Percentiles rank a stretch among this genome's conserved stretches.
Conservation (phyloP, 2,888 invertebrate genomes). For the Itoplectis maculator region DNA sequence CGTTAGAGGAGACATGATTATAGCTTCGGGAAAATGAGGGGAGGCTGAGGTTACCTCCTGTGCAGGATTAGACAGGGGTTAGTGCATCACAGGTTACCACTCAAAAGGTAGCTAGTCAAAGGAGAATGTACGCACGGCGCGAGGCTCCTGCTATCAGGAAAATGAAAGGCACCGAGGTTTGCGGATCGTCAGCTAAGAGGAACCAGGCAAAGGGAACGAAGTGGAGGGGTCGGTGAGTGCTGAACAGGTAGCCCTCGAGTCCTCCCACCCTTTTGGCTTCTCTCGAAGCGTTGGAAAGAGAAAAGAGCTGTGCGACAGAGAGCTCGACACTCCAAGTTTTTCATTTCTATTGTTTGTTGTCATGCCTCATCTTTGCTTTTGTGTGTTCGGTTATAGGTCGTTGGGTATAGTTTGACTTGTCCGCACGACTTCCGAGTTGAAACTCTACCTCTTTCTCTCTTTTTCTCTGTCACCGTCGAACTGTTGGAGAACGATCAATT, state of each 20-base stretch:
- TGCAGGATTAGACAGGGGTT: neutral
- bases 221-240: neutral
- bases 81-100: slow-evolving; percentile 28
- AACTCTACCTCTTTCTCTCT: neutral
- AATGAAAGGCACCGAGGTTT: slow-evolving; percentile 10
- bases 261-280: neutral
- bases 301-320: neutral
- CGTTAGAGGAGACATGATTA: slow-evolving; percentile 7
- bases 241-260: neutral
- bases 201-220: neutral
- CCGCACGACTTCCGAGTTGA: slow-evolving; percentile 17
- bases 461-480: neutral
- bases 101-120: slow-evolving; percentile 27
- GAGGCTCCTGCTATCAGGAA: slow-evolving; percentile 1
- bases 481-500: slow-evolving; percentile 36
- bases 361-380: neutral
- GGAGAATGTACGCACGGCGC: slow-evolving; percentile 6
- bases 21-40: neutral
- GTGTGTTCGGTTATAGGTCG: slow-evolving; percentile 10
- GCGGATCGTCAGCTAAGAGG: neutral
- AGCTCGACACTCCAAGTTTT: neutral
- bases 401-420: slow-evolving; percentile 22
- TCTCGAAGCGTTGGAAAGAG: neutral
- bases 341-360: neutral
- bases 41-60: neutral